Base-by-base conservation (phyloP, 2,888 invertebrate species). In the Bugulina stolonifera region DNA sequence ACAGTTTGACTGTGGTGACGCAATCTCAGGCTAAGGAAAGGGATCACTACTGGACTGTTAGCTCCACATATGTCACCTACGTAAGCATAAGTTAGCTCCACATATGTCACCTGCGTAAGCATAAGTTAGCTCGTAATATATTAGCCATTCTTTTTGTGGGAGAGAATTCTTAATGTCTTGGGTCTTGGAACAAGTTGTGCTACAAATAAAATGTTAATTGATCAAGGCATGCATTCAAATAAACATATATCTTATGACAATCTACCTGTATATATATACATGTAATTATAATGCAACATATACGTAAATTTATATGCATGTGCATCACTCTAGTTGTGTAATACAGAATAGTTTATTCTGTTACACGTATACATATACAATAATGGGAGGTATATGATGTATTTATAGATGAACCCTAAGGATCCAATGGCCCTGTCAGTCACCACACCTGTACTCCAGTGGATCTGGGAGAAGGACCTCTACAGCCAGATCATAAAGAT, bases 391-490 rank as follows among this genome's bases (percentile, higher is more conserved):
- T n/a, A n/a, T n/a, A n/a, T n/a, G n/a, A n/a, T n/a, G n/a, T 43
- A 43, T 43, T 43, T 43, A 43, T 43, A 80, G 74, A 74, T 74
- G 54, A 72, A 54, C 72, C 72, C 22, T 75, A 78, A 64, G 74
- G 75, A 2, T 75, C 76, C 64, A 32, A 64, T 64, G 54, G 77
- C 79, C 22, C 78, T 79, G 52, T 78, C 79, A 0, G 76, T 64
- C 27, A 64, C 77, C 54, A 82, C 80, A 0, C 80, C 81, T 2
- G 78, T 78, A 1, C 74, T 83, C 35, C 80, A 80, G 78, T 83
- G 83, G 83, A 74, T 83, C 54, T 83, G 82, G 82, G 83, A 83
- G 73, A 74, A 79, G 54, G 74, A 81, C 23, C 77, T 81, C 22
- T 83, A 81, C 72, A 77, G 80, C 72, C 75, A 75, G 73, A 80